phyloP scores from a whole-genome alignment of 1,140 invertebrate genomes.

The Aphelinus certus region DNA sequence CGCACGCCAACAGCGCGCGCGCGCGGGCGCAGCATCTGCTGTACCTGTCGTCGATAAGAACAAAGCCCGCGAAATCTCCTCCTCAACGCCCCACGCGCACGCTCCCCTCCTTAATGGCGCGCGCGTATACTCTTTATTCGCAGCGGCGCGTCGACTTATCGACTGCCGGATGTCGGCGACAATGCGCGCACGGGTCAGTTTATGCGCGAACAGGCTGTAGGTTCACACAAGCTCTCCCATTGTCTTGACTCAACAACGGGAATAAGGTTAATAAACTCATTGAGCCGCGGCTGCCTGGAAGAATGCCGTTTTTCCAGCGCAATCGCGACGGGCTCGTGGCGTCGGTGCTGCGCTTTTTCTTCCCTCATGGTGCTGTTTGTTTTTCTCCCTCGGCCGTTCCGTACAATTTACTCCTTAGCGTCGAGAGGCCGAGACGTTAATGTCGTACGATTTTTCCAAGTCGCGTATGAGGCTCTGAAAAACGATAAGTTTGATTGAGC shows the following conservation, averaged over 20 bases:
- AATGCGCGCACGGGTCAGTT: background rate
- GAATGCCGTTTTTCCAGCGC: too few species aligned
- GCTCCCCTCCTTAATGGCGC: background rate
- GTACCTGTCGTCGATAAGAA: constrained; percentile 36
- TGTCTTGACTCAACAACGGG: constrained; percentile 20
- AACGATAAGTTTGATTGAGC: background rate
- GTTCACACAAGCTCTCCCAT: constrained; percentile 4
- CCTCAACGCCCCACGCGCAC: background rate
- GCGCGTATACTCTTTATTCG: constrained; percentile 2
- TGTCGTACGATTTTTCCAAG: constrained; percentile 6
- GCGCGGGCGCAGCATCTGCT: background rate
- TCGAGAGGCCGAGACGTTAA: too few species aligned
- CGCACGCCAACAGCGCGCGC: too few species aligned
- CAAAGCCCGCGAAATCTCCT: constrained; percentile 5
- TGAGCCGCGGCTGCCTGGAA: background rate
- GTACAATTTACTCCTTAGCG: too few species aligned
- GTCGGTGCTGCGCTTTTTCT: background rate
- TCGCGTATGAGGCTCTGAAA: constrained; percentile 17
- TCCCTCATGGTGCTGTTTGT: background rate
- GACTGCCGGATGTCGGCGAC: constrained; percentile 23
- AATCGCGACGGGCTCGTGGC: too few species aligned
- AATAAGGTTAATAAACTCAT: constrained; percentile 19
- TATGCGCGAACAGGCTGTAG: background rate
- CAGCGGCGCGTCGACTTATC: constrained; percentile 17
- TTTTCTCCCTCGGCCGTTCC: background rate